Base-by-base conservation (phyloP, 2,888 invertebrate genomes). In the Clitarchus hookeri region DNA sequence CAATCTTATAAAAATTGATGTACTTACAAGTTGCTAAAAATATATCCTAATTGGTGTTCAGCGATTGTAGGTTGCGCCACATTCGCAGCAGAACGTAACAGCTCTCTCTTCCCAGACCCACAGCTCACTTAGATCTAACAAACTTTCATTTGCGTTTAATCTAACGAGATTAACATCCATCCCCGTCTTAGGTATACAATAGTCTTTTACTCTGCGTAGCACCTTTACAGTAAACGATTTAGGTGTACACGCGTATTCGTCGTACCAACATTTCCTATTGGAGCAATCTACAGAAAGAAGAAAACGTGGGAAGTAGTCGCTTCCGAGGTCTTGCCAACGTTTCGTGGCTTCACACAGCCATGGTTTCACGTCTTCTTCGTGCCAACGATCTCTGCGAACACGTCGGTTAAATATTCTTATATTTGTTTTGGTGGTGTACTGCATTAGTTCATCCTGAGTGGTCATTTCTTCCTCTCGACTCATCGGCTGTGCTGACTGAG, bases 91-190 rank as follows among this genome's bases (percentile, higher is more conserved):
- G 23, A 82, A 82, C 16, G 82, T 23, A 12, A 82, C 82, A 3
- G 82, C 82, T 82, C 82, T 82, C n/a, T 82, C 82, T 82, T 82
- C 82, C 82, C 82, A 82, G 27, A 82, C 82, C 82, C 82, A 82
- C 36, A 82, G 13, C 25, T 82, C 82, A 16, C 44, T 27, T 23
- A 82, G 36, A 25, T 11, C 23, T 23, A 25, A 23, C 3, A 44
- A 44, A 36, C 19, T 27, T 27, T 27, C 13, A 27, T 13, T 27
- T 13, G 23, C 12, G 8, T 27, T 27, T 82, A 82, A 23, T 27
- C 44, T 82, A 16, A 82, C 82, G 6, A 44, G 36, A 16, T 82
- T 82, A 16, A 82, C 27, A 13, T 82, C 13, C 8, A 19, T 65
- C 13, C 82, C 82, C 19, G 13, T 44, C n/a, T 82, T 82, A 0